Base-by-base conservation (phyloP, 2,888 invertebrate species). In the Platycheirus albimanus region DNA sequence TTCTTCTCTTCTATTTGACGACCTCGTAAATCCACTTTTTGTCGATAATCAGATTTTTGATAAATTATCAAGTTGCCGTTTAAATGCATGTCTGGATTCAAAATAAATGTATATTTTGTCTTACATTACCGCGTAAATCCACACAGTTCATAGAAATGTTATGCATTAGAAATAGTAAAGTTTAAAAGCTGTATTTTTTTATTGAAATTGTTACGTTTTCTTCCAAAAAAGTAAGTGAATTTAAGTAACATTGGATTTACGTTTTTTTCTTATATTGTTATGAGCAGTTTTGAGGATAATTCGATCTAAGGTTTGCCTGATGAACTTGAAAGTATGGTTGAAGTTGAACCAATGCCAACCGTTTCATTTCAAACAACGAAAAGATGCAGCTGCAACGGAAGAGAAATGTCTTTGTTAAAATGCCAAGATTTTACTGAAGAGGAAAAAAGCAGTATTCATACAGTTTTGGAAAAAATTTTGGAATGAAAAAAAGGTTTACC, bases 331-430 rank as follows among this genome's bases (percentile, higher is more conserved):
- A 33, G 8, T 8, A 33, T 33, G 8, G 36, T 47, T 63, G 33
- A 49, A 63, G 19, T 47, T 49, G 49, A 64, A 64, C 64, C 64
- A 17, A 64, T 64, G n/a, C 24, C 15, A 64, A 24, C 36, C 47
- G 24, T 24, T 24, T 24, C 24, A 24, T 24, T 24, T 24, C 24
- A 24, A 24, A 24, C 24, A 24, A 47, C 49, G 7, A 33, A 33
- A 33, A 7, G 30, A 7, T 8, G 5, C 30, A 33, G 7, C 30
- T 33, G 43, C 43, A 24, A 58, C 38, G 17, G 43, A 58, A 43
- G 28, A 15, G 20, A 43, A 24, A 58, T 28, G 15, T 43, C 41
- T 28, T 43, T 7, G 15, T 28, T 56, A 56, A 58, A 28, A 43
- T 58, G 56, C 58, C 58, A 61, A 45, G 61, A 61, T 11, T 45